These are phyloP conservation scores for Branchipolynoe longqiensis DNA, from an alignment of 2,888 invertebrate species.

Conservation along the genomic window DNA sequence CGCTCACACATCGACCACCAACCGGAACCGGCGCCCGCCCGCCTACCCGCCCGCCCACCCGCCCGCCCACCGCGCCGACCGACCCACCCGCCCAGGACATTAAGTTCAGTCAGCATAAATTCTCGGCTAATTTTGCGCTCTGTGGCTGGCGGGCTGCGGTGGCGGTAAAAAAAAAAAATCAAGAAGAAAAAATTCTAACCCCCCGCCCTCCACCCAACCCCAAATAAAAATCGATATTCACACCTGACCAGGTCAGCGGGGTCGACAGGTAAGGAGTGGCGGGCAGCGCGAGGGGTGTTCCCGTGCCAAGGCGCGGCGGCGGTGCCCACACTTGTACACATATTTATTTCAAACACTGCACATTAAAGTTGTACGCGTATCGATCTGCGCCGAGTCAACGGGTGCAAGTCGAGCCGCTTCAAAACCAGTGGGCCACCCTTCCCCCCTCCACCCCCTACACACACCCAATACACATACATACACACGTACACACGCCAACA, in stretches of 20 bases:
- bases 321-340: conserved; percentile 50
- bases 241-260: conserved; percentile 55
- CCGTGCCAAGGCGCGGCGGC: conserved; percentile 43
- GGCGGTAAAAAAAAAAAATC: too few relatives aligned
- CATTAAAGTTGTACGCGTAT: conserved; percentile 49
- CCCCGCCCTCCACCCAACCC: too few relatives aligned
- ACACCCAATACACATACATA: too few relatives aligned
- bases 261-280: conserved; percentile 50
- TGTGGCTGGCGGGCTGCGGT: too few relatives aligned
- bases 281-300: conserved; percentile 43
- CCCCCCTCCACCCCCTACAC: too few relatives aligned
- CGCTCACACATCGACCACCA: too few relatives aligned
- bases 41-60: too few relatives aligned
- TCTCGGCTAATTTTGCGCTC: conserved; percentile 51
- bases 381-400: conserved; percentile 13
- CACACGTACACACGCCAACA: too few relatives aligned
- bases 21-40: too few relatives aligned
- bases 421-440: too few relatives aligned
- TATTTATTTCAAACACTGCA: conserved; percentile 58
- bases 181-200: too few relatives aligned
- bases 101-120: conserved; percentile 55
- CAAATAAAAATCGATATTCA: conserved; percentile 42
- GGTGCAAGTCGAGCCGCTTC: conserved; percentile 31
- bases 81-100: not conserved
- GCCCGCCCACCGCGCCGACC: not conserved